phyloP scores from a whole-genome alignment of 2,113 vertebrate genomes.

The Gadus macrocephalus region DNA sequence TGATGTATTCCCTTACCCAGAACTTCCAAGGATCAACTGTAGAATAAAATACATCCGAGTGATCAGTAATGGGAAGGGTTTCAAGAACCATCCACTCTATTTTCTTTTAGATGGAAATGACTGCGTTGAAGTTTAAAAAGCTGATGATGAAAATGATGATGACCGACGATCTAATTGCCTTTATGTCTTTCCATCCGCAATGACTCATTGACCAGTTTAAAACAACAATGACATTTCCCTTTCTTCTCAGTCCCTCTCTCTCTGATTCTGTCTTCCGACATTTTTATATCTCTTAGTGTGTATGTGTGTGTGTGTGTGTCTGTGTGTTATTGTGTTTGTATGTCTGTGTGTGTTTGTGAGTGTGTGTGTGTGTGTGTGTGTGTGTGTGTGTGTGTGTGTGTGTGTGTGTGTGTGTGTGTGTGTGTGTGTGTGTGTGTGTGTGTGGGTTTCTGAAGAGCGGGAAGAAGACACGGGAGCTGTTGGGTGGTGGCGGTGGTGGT shows the following conservation, averaged over 20 bases:
- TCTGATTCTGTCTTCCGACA: not conserved
- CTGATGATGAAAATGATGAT: no score
- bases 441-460: conserved; percentile 5
- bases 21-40: no score
- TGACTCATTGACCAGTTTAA: conserved; percentile 43
- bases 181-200: conserved; percentile 24
- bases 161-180: not conserved
- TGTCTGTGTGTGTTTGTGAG: conserved; percentile 37
- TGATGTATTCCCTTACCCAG: no score
- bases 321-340: conserved; percentile 31
- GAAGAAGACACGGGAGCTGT: no score
- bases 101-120: no score
- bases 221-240: conserved; percentile 42
- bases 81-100: no score
- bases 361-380: conserved; percentile 25
- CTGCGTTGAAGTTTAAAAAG: no score
- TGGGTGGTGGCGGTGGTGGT: not conserved
- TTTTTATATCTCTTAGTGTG: not conserved
- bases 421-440: conserved; percentile 31
- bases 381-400: no score
- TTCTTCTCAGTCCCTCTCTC: conserved; percentile 5
- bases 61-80: no score
- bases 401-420: no score
- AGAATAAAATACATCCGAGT: no score
- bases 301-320: conserved; percentile 8